Percentiles rank a stretch among this genome's conserved stretches.
These are phyloP conservation scores for Lasiommata megera DNA, from an alignment of 2,888 invertebrate species.

Conservation along the genomic window DNA sequence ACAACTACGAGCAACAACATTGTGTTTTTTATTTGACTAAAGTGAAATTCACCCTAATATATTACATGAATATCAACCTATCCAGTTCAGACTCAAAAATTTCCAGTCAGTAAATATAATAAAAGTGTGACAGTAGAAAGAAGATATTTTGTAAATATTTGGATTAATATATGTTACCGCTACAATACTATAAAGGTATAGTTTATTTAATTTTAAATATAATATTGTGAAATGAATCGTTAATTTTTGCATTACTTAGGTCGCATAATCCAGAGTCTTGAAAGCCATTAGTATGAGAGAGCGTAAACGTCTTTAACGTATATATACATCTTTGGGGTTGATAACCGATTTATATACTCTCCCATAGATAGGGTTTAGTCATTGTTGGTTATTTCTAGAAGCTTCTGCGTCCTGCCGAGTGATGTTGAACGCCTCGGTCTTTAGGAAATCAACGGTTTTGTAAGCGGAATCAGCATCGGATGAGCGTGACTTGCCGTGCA, in stretches of 20 bases:
- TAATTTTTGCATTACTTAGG: neutral
- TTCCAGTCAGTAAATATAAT: no score
- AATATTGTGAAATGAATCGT: neutral
- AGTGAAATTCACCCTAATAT: no score
- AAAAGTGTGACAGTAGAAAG: no score
- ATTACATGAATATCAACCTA: no score
- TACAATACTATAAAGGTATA: conserved; percentile 8
- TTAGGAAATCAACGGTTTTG: conserved; percentile 96
- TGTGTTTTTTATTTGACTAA: neutral
- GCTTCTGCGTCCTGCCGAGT: conserved; percentile 90
- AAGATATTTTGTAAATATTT: neutral
- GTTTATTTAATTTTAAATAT: neutral
- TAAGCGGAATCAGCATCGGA: conserved; percentile 83
- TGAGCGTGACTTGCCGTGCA: conserved; percentile 54
- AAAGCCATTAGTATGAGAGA: neutral
- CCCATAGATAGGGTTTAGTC: conserved; percentile 25
- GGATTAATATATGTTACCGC: neutral
- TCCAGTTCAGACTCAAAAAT: no score
- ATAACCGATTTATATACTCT: conserved; percentile 25
- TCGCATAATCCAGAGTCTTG: neutral
- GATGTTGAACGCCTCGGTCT: conserved; percentile 95
- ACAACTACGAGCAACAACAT: neutral
- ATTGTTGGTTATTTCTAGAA: conserved; percentile 67
- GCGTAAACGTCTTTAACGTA: conserved; percentile 14
- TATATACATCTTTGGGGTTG: conserved; percentile 24